phyloP scores from a whole-genome alignment of 2,113 vertebrate species.

The Stercorarius parasiticus region DNA sequence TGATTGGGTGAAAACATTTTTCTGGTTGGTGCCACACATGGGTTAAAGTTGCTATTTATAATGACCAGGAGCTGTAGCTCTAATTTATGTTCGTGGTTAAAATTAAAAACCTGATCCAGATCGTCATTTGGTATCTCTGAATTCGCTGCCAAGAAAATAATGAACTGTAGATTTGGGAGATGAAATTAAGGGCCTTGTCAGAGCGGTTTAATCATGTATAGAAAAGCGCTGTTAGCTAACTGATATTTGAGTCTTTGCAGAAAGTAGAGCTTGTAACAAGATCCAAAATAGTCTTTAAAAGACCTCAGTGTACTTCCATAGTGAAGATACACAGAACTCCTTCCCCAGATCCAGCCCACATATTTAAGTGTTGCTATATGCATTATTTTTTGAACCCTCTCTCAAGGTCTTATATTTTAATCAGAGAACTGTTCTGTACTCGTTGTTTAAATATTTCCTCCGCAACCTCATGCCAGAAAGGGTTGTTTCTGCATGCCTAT shows the following conservation, averaged over 20 bases:
- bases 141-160: conserved; percentile 50
- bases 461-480: background rate
- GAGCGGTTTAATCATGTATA: conserved; percentile 25
- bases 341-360: background rate
- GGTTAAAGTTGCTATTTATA: conserved; percentile 29
- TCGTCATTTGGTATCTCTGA: background rate
- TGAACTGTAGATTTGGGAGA: conserved; percentile 35
- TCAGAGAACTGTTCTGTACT: background rate
- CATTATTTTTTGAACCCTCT: background rate
- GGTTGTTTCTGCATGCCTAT: background rate
- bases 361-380: background rate
- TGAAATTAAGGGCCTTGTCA: conserved; percentile 24
- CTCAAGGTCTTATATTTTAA: background rate
- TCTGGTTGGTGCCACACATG: conserved; percentile 2
- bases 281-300: background rate
- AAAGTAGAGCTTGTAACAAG: conserved; percentile 25
- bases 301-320: background rate
- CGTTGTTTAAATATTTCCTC: background rate
- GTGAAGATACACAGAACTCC: background rate
- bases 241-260: background rate
- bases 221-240: conserved; percentile 14
- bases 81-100: conserved; percentile 10
- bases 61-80: background rate
- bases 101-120: conserved; percentile 34
- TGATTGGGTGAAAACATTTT: background rate